These are phyloP conservation scores for Eristalinus aeneus DNA, from an alignment of 2,888 invertebrate species.

Conservation along the genomic window DNA sequence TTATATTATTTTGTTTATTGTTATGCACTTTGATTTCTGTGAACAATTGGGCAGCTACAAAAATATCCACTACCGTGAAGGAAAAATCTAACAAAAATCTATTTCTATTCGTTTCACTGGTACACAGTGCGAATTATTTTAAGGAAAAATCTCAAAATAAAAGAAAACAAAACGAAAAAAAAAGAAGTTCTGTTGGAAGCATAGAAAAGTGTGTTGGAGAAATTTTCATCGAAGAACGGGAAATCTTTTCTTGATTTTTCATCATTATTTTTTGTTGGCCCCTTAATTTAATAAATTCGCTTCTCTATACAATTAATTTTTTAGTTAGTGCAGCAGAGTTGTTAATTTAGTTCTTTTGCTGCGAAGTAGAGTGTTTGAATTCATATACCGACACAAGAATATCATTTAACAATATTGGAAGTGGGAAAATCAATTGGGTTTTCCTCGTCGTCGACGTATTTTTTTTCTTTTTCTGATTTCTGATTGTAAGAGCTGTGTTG, in stretches of 20 bases:
- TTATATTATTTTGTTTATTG: slow-evolving; percentile 46
- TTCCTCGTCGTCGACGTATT: slow-evolving; percentile 32
- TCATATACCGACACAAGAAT: not conserved
- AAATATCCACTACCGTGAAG: slow-evolving; percentile 51
- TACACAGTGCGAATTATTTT: slow-evolving; percentile 61
- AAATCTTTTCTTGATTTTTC: slow-evolving; percentile 17
- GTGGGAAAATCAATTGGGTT: slow-evolving; percentile 56
- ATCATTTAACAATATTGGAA: slow-evolving; percentile 9
- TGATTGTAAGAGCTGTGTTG: slow-evolving; percentile 4
- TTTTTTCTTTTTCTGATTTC: slow-evolving; percentile 10
- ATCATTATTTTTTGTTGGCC: not conserved
- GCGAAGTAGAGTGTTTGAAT: not conserved
- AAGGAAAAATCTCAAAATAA: slow-evolving; percentile 47
- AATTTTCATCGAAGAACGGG: slow-evolving; percentile 66
- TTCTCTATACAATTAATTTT: not conserved
- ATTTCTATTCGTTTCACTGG: slow-evolving; percentile 58
- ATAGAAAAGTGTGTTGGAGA: slow-evolving; percentile 69
- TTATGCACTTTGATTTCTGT: slow-evolving; percentile 61
- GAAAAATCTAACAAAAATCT: slow-evolving; percentile 29
- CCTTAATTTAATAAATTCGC: slow-evolving; percentile 7
- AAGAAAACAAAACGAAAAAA: slow-evolving; percentile 2
- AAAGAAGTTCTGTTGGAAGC: slow-evolving; percentile 51
- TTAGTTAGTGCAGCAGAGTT: not conserved
- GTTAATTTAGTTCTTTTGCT: not conserved
- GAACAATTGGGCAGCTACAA: slow-evolving; percentile 53